phyloP scores from a whole-genome alignment of 2,113 vertebrate species.

The Callipepla squamata region DNA sequence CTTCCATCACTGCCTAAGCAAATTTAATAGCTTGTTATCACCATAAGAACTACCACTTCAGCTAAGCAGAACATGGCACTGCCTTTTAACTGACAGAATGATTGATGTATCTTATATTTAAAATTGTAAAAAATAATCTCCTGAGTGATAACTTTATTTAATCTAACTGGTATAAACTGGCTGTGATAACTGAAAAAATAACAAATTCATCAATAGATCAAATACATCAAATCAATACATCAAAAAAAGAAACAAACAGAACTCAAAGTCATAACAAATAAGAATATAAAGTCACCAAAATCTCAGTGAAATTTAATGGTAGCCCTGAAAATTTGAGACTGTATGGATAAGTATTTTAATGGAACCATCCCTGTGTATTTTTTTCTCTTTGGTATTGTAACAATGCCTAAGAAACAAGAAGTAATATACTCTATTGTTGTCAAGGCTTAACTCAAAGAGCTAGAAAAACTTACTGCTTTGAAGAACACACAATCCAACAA shows the following conservation, averaged over 20 bases:
- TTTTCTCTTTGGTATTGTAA: neutral
- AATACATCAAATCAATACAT: neutral
- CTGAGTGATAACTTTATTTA: conserved; percentile 7
- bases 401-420: neutral
- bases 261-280: neutral
- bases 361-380: neutral
- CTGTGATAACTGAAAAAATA: neutral
- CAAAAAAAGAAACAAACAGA: neutral
- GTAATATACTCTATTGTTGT: neutral
- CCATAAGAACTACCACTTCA: neutral
- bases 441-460: neutral
- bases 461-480: neutral
- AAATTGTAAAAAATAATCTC: conserved; percentile 47
- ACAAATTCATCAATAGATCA: neutral
- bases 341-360: neutral
- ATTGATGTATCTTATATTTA: neutral
- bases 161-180: neutral
- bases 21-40: conserved; percentile 24
- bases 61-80: neutral
- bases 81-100: conserved; percentile 31
- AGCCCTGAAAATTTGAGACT: neutral
- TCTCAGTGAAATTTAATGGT: neutral
- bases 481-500: neutral
- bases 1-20: neutral
- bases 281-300: neutral